Evolutionary conservation across 2,797 vertebrate species (phyloP), one percentile per base, ranked within the genome.

Genomic region (Thalassophryne amazonica): DNA sequence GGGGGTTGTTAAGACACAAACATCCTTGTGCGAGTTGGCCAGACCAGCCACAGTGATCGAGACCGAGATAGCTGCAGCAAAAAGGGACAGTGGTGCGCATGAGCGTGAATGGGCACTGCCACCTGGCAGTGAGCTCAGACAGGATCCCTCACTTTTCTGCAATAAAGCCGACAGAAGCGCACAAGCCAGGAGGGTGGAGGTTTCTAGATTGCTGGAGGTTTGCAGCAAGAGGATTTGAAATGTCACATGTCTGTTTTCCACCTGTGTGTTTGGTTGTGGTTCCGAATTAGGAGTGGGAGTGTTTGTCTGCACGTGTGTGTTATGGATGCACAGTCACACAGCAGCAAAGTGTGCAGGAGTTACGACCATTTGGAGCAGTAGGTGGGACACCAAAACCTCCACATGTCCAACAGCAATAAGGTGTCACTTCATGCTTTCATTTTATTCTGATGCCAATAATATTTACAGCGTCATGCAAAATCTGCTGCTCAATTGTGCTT

Each of bases 231-330:
- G 40, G 69, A 66, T 48, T 60, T 51, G 14, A 60, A 46, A 40
- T n/a, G n/a, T n/a, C n/a, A n/a, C n/a, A n/a, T n/a, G n/a, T n/a
- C n/a, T n/a, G n/a, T n/a, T n/a, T n/a, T n/a, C n/a, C n/a, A n/a
- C n/a, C n/a, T n/a, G n/a, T n/a, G n/a, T n/a, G 19, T 76, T 69
- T 76, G 68, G 82, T 68, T 78, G 55, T 60, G 49, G 25, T 43
- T 46, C 41, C 37, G 61, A 80, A 84, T 88, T 81, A 85, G 38
- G 15, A 46, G 33, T 30, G 67, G 81, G 58, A 24, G 14, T 34
- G 27, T 56, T 34, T 52, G 37, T 57, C 16, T 48, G 39, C 53
- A 47, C 18, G 9, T 42, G 25, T 60, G 43, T n/a, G 29, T 29
- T 29, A 49, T 63, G 43, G 48, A 7, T 31, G 27, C 11, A 11